Base-by-base conservation (phyloP, 1,140 invertebrate genomes). In the Drosophila parvula region DNA sequence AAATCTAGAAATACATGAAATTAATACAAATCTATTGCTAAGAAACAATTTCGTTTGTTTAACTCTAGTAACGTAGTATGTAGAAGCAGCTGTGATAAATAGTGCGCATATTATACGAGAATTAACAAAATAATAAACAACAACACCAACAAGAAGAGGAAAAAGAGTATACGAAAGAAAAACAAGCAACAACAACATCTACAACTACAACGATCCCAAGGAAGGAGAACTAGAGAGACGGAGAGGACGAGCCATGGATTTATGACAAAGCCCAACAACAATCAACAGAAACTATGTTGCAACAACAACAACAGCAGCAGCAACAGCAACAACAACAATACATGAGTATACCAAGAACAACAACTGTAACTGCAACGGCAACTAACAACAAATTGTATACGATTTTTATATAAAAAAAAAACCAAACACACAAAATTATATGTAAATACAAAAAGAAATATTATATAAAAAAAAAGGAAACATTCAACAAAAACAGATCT, bases 1-100 rank as follows among this genome's bases (percentile, higher is more conserved):
- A 32, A 62, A 44, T 22, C 22, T 51, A 34, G 27, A 36, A 53
- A 60, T 11, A 32, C 43, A 45, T 16, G 14, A 59, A n/a, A 41
- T 41, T 36, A 36, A 36, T 9, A 11, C 8, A 2, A 34, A 58
- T n/a, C 38, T 27, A 28, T 41, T 32, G 30, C 38, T 43, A 56
- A 56, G 16, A 18, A 44, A 57, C 40, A 12, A 61, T 76, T 51
- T 63, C 55, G 18, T 59, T 79, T 81, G 60, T 73, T 79, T 48
- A 63, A 56, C 64, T 79, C 70, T 79, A 79, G 76, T 79, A 71
- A 79, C 59, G 77, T 90, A 89, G 86, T 81, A 90, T 86, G 89
- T 84, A 85, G 89, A 89, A 90, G 89, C 90, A 90, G 89, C 89
- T 90, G 89, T 90, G 89, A 90, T 90, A 90, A 88, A 91, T 91